A percentile compares a stretch with the other conserved stretches of the same genome.
These are phyloP conservation scores for Trididemnum clinides DNA, from an alignment of 23 tunicate species.

Conservation along the genomic window DNA sequence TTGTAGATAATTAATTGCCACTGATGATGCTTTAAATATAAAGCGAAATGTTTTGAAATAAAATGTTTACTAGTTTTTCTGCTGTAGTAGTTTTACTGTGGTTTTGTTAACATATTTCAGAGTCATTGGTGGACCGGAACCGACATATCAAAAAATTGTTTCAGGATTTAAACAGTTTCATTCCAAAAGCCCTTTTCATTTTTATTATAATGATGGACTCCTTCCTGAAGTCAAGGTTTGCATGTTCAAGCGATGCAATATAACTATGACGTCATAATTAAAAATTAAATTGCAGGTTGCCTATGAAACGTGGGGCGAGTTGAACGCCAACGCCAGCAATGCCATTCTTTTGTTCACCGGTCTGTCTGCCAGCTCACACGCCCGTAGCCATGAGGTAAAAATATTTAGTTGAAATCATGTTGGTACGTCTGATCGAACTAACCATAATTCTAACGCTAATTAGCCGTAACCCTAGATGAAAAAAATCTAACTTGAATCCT, in stretches of 20 bases:
- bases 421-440: too few species aligned
- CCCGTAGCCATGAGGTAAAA: conserved; percentile 68
- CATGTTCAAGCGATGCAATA: too few species aligned
- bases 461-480: too few species aligned
- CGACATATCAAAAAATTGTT: conserved; percentile 55
- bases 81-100: too few species aligned
- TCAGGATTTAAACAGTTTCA: conserved; percentile 61
- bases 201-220: conserved; percentile 77
- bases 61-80: too few species aligned
- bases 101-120: too few species aligned
- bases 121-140: conserved; percentile 86
- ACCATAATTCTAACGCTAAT: too few species aligned
- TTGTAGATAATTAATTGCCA: too few species aligned
- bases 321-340: conserved; percentile 69
- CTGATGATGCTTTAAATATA: too few species aligned
- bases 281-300: conserved; percentile 54
- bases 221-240: conserved; percentile 78
- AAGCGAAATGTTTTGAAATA: too few species aligned
- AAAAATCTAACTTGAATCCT: too few species aligned
- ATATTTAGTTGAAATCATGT: not conserved
- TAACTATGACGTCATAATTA: too few species aligned
- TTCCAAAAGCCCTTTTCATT: conserved; percentile 56
- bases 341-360: conserved; percentile 90
- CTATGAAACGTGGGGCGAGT: conserved; percentile 96
- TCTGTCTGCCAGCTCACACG: conserved; percentile 93